Percentiles rank a stretch among this genome's conserved stretches.
These are phyloP conservation scores for Aethina tumida DNA, from an alignment of 1,140 invertebrate genomes.

Conservation along the genomic window DNA sequence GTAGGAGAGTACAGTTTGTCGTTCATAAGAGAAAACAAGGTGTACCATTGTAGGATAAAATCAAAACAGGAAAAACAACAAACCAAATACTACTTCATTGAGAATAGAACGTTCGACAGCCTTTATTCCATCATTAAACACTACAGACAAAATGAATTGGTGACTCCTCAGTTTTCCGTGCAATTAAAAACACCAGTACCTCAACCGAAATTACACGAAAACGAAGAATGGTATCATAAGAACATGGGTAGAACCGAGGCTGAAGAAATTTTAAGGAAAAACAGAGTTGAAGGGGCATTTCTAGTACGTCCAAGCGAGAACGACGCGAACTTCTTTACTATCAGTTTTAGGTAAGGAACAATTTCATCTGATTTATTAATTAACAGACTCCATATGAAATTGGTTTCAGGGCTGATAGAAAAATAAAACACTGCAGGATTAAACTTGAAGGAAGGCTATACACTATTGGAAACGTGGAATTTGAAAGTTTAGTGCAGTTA, in stretches of 20 bases:
- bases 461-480: constrained; percentile 80
- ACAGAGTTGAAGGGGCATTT: constrained; percentile 84
- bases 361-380: background rate
- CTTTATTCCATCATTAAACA: constrained; percentile 87
- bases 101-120: constrained; percentile 83
- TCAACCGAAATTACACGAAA: constrained; percentile 88
- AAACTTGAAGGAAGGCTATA: constrained; percentile 84
- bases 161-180: constrained; percentile 83
- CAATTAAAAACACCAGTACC: constrained; percentile 84
- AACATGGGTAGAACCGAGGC: constrained; percentile 68
- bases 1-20: constrained; percentile 93
- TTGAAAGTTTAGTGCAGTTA: constrained; percentile 89
- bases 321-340: constrained; percentile 78
- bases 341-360: constrained; percentile 79
- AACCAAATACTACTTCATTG: constrained; percentile 86
- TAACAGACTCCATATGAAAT: background rate
- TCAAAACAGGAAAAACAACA: constrained; percentile 80
- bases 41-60: constrained; percentile 89
- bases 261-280: constrained; percentile 75
- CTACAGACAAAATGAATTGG: constrained; percentile 47
- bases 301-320: constrained; percentile 81
- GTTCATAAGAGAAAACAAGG: constrained; percentile 82
- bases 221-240: constrained; percentile 88
- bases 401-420: constrained; percentile 67
- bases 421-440: constrained; percentile 93